Base-by-base conservation (phyloP, 2,888 invertebrate genomes). In the Palloptera scutellata region DNA sequence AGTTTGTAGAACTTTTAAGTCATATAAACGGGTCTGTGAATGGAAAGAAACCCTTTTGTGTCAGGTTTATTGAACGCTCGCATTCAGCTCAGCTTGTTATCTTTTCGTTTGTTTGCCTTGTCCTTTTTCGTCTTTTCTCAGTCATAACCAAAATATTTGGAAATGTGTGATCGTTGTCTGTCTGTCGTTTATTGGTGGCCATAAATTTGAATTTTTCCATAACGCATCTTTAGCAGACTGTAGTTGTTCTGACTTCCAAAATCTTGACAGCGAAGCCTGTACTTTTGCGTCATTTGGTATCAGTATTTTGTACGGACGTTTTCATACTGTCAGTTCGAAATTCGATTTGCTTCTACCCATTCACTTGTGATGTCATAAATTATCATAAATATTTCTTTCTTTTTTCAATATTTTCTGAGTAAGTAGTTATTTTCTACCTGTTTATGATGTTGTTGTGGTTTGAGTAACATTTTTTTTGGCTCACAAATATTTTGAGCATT, bases 91-190 rank as follows among this genome's bases (percentile, higher is more conserved):
- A 66, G 59, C 59, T 62, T 68, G 66, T 61, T 66, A 52, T 59
- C 73, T 68, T 73, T 79, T 70, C 61, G 71, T 68, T 66, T 42
- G 10, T 10, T 13, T 48, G 48, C 9, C 48, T n/a, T n/a, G n/a
- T 45, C 48, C 48, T n/a, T 13, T 15, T 13, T 15, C 48, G 48
- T 15, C 5, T 66, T 61, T 65, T 62, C 54, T 71, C 30, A 30
- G 30, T 74, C 73, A 41, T 53, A 76, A 74, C 76, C 78, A 75
- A 81, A 83, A 83, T 82, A 83, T 83, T 83, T 82, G 75, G 77
- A 80, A 70, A 48, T 48, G 10, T 15, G 10, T 10, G 71, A 74
- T 61, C 71, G 53, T 72, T 69, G 66, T 61, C 69, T 43, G 76
- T 75, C 76, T 69, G 69, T 65, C 72, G 70, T 78, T 79, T 79